These are phyloP conservation scores for Nothoprocta pentlandii DNA, from an alignment of 2,113 vertebrate genomes.

Conservation along the genomic window DNA sequence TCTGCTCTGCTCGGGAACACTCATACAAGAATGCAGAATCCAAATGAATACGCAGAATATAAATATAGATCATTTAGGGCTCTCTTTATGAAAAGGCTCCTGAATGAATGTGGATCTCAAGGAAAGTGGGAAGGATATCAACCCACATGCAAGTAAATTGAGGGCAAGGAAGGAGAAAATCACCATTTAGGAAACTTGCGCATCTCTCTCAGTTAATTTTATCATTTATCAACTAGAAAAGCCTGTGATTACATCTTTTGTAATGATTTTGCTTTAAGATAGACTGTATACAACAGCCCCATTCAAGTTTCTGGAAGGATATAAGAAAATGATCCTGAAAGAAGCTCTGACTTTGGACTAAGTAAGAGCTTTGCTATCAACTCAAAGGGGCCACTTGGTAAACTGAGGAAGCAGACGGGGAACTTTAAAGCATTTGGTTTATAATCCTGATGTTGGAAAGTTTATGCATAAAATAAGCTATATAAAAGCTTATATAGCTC, in stretches of 20 bases:
- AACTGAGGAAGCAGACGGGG: neutral
- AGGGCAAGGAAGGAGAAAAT: neutral
- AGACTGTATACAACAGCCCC: neutral
- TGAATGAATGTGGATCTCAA: neutral
- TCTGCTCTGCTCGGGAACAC: neutral
- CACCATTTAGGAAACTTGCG: neutral
- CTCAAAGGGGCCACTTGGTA: neutral
- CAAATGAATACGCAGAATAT: neutral
- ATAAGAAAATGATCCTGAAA: neutral
- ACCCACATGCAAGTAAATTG: neutral
- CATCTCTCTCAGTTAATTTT: neutral
- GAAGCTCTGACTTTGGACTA: neutral
- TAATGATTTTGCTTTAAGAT: neutral
- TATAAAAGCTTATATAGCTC: neutral
- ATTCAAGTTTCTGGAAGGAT: rapidly evolving
- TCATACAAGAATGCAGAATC: neutral
- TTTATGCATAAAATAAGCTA: neutral
- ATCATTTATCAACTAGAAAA: neutral
- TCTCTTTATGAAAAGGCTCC: neutral
- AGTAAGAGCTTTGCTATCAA: neutral
- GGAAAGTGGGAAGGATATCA: neutral
- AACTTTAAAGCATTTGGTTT: neutral
- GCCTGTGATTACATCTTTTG: neutral
- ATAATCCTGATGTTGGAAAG: neutral
- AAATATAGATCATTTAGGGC: neutral